Evolutionary conservation across 1,140 invertebrate species (phyloP).

Genomic region (Thrips palmi): DNA sequence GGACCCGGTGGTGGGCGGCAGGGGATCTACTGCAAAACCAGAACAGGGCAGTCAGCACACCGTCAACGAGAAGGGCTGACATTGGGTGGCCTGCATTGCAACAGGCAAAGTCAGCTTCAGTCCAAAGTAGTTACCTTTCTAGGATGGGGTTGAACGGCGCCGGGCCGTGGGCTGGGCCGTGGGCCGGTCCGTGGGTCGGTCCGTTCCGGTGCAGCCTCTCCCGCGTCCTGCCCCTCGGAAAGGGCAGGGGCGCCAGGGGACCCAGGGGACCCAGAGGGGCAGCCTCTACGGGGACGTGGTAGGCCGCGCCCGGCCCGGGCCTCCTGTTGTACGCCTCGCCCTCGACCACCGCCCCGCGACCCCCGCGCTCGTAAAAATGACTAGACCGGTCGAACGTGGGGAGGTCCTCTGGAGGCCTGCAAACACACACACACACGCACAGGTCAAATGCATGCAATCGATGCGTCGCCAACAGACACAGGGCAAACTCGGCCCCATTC

Average conservation of each 20-base stretch:
- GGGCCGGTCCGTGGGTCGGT: too few relatives aligned
- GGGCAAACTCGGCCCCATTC: too few relatives aligned
- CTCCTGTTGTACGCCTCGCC: slow-evolving; percentile 19
- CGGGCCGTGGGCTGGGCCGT: too few relatives aligned
- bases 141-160: slow-evolving; percentile 24
- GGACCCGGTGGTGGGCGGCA: too few relatives aligned
- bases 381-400: slow-evolving; percentile 26
- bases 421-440: too few relatives aligned
- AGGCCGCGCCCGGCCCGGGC: slow-evolving; percentile 23
- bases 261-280: slow-evolving; percentile 20
- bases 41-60: too few relatives aligned
- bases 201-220: slow-evolving; percentile 28
- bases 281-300: slow-evolving; percentile 20
- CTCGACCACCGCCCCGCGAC: slow-evolving; percentile 18
- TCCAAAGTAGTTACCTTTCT: slow-evolving; percentile 20
- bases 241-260: too few relatives aligned
- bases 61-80: too few relatives aligned
- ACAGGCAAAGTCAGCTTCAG: background rate
- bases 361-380: slow-evolving; percentile 26
- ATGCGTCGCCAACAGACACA: too few relatives aligned
- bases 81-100: too few relatives aligned
- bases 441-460: too few relatives aligned
- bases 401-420: slow-evolving; percentile 22
- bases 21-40: too few relatives aligned
- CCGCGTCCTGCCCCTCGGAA: slow-evolving; percentile 20